A percentile compares a stretch with the other conserved stretches of the same genome.
Conservation (phyloP, 2,113 vertebrate species). For the Lagopus muta region DNA sequence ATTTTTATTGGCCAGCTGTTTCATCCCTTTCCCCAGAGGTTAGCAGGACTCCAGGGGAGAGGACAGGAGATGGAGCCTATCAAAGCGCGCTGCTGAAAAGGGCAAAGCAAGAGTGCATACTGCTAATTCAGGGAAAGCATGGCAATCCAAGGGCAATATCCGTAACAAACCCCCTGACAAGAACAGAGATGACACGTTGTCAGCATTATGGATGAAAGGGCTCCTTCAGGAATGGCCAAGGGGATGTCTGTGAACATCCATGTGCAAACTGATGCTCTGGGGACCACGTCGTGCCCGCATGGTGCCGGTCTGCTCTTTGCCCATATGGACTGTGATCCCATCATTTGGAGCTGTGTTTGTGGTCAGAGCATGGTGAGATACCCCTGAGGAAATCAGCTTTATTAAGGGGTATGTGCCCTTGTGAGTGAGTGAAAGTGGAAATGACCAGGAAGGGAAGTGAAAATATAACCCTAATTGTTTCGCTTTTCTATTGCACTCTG, state of each 20-base stretch:
- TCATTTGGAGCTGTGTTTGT: not conserved
- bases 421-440: not conserved
- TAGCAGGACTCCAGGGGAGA: not conserved
- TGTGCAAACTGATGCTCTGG: fast-evolving
- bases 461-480: not conserved
- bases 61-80: constrained; percentile 48
- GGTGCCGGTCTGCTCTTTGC: not conserved
- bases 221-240: not conserved
- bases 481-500: not conserved
- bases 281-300: not conserved
- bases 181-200: not conserved
- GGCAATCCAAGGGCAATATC: not conserved
- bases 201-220: not conserved
- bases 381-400: not conserved
- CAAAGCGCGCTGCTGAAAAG: constrained; percentile 68
- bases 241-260: not conserved
- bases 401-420: not conserved
- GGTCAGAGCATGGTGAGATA: not conserved
- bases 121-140: constrained; percentile 28
- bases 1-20: constrained; percentile 75
- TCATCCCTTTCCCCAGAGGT: constrained; percentile 65
- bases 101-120: constrained; percentile 65
- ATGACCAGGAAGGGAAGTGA: not conserved
- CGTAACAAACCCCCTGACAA: not conserved
- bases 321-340: fast-evolving